Conservation (phyloP, 2,888 invertebrate genomes). For the Nipponacmea schrenckii region DNA sequence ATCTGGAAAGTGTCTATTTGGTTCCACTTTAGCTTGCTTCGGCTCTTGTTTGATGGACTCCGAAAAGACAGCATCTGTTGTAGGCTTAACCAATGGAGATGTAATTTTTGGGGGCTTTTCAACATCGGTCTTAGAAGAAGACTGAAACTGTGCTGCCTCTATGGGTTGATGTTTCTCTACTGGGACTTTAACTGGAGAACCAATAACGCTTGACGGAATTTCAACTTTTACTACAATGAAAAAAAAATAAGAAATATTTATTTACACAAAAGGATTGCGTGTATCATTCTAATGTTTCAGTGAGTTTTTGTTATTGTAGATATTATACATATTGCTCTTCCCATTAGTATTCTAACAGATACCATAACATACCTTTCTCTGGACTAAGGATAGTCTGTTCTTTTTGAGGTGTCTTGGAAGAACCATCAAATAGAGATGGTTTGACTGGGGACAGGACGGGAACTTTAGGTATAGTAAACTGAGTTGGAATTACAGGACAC, state of each 20-base stretch:
- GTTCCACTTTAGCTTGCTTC: no score
- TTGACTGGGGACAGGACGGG: conserved; percentile 1
- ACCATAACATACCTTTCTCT: no score
- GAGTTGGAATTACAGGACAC: neutral
- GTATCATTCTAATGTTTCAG: no score
- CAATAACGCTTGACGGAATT: neutral
- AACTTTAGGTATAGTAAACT: neutral
- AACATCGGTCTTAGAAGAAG: neutral
- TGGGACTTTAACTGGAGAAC: neutral
- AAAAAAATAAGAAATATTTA: no score
- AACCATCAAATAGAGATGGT: neutral
- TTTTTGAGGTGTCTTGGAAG: no score
- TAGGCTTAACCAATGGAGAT: neutral
- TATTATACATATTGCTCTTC: no score
- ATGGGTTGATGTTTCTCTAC: neutral
- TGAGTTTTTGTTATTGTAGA: no score
- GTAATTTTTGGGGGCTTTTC: neutral
- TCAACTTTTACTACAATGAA: neutral
- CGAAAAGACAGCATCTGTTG: no score
- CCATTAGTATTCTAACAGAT: no score
- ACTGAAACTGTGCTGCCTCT: neutral
- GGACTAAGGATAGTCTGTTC: no score
- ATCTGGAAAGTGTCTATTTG: neutral
- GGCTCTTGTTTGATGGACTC: no score
- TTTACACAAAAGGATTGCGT: no score